These are phyloP conservation scores for Dendrolimus pini DNA, from an alignment of 2,888 invertebrate genomes.

Conservation along the genomic window DNA sequence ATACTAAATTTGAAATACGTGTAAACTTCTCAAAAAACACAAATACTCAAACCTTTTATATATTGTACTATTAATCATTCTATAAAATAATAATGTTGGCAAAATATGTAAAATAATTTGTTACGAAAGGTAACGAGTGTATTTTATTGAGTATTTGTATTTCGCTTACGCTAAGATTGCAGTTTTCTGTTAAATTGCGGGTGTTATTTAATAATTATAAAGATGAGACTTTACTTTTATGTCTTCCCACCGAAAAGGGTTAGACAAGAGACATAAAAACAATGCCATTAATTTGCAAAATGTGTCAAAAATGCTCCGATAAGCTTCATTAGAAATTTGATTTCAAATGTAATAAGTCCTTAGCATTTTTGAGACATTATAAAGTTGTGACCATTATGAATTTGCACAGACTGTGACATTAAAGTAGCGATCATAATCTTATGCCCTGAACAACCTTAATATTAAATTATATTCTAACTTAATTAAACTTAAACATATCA, in stretches of 20 bases:
- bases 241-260: slow-evolving; percentile 28
- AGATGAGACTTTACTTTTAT: slow-evolving; percentile 16
- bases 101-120: slow-evolving; percentile 21
- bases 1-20: slow-evolving; percentile 44
- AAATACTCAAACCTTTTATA: slow-evolving; percentile 59
- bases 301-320: slow-evolving; percentile 42
- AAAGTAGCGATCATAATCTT: slow-evolving; percentile 11
- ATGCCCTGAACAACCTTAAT: slow-evolving; percentile 25
- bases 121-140: slow-evolving; percentile 39
- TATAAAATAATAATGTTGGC: slow-evolving; percentile 26
- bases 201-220: slow-evolving; percentile 11
- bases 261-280: slow-evolving; percentile 26
- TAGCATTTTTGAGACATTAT: slow-evolving; percentile 37
- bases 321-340: slow-evolving; percentile 45
- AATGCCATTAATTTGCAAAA: slow-evolving; percentile 20
- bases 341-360: slow-evolving; percentile 31
- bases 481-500: slow-evolving; percentile 63
- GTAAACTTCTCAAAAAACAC: slow-evolving; percentile 50
- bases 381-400: slow-evolving; percentile 31
- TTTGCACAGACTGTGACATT: slow-evolving; percentile 16
- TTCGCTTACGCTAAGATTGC: slow-evolving; percentile 41
- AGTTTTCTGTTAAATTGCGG: slow-evolving; percentile 13
- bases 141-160: slow-evolving; percentile 69
- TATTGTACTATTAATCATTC: slow-evolving; percentile 25
- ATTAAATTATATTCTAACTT: slow-evolving; percentile 31